phyloP scores from a whole-genome alignment of 2,113 vertebrate species.

The Siniperca knerii region DNA sequence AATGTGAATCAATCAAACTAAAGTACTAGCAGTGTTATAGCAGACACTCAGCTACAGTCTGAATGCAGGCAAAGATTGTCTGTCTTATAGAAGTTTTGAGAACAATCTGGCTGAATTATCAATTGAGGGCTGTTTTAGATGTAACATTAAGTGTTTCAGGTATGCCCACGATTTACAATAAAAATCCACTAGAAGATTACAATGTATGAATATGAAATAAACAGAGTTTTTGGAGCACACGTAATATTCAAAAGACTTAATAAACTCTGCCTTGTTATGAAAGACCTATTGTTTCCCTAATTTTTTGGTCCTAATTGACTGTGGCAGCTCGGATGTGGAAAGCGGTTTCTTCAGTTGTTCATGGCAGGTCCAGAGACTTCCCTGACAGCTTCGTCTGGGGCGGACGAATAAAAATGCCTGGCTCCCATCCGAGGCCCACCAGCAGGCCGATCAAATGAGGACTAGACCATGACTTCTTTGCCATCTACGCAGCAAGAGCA shows the following conservation, averaged over 20 bases:
- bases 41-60: slow-evolving; percentile 4
- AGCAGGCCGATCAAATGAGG: slow-evolving; percentile 41
- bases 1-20: slow-evolving; percentile 3
- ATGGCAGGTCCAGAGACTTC: slow-evolving; percentile 23
- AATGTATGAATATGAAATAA: slow-evolving; percentile 12
- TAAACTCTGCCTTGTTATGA: slow-evolving; percentile 23
- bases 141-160: not conserved
- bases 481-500: slow-evolving; percentile 51
- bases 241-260: slow-evolving; percentile 1
- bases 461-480: slow-evolving; percentile 28
- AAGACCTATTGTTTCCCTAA: slow-evolving; percentile 40
- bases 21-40: not conserved
- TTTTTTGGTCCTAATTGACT: slow-evolving; percentile 24
- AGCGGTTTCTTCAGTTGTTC: slow-evolving; percentile 23
- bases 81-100: not conserved
- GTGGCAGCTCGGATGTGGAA: slow-evolving; percentile 44
- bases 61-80: not conserved
- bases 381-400: slow-evolving; percentile 32
- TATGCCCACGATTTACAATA: not conserved
- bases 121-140: not conserved
- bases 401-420: slow-evolving; percentile 37
- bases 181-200: slow-evolving; percentile 2
- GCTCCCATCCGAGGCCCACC: slow-evolving; percentile 31
- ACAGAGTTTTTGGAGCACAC: not conserved
- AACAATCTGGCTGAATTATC: slow-evolving; percentile 2